Percentiles rank a stretch among this genome's conserved stretches.
phyloP scores from a whole-genome alignment of 2,888 invertebrate species.

The Pelosia muscerda region DNA sequence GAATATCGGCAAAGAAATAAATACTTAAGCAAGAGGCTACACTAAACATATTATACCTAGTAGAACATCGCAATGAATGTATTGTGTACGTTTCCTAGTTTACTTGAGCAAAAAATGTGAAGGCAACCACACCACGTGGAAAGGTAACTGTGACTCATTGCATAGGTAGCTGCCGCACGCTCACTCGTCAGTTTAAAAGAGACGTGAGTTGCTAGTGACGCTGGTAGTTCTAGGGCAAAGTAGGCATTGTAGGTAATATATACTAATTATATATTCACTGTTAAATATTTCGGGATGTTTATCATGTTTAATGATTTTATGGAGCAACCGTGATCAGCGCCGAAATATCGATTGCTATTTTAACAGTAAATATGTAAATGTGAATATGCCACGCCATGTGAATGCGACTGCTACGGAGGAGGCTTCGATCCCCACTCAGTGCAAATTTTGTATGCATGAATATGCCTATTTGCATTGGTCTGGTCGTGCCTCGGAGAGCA shows the following conservation, averaged over 20 bases:
- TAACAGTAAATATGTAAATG: no score
- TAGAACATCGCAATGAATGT: background rate
- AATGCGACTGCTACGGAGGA: no score
- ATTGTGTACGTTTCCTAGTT: conserved; percentile 43
- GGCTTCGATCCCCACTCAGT: no score
- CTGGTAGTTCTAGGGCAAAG: conserved; percentile 37
- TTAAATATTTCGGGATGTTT: no score
- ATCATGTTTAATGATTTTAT: no score
- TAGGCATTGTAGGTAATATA: conserved; percentile 20
- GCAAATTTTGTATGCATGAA: no score
- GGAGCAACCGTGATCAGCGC: no score
- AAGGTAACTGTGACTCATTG: conserved; percentile 66
- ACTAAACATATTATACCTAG: background rate
- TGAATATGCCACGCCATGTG: no score
- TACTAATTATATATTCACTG: no score
- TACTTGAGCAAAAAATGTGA: conserved; percentile 52
- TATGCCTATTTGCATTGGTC: no score
- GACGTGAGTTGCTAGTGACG: conserved; percentile 33
- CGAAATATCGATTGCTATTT: no score
- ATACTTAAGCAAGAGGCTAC: background rate
- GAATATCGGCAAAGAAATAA: background rate
- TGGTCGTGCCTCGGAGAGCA: no score
- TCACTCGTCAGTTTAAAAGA: conserved; percentile 42
- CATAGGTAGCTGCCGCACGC: conserved; percentile 42
- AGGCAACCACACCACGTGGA: conserved; percentile 62